Conservation (phyloP, 2,113 vertebrate genomes). For the Orientallactaga bullata region DNA sequence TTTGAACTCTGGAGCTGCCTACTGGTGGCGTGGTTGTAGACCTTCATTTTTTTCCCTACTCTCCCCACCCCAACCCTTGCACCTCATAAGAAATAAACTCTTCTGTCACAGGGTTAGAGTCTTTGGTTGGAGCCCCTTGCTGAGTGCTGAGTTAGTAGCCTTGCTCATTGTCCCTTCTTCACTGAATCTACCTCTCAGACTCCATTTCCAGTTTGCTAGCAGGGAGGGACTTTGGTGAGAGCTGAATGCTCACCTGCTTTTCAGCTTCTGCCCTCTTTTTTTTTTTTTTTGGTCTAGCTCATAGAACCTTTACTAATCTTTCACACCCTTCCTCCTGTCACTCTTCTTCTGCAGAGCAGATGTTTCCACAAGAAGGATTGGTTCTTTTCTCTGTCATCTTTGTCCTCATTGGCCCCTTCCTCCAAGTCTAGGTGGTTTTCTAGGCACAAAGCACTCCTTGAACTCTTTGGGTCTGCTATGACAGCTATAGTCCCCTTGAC, state of each 20-base stretch:
- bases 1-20: background rate
- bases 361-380: fast-evolving
- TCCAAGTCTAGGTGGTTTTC: fast-evolving
- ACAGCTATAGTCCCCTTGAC: fast-evolving
- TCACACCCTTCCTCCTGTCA: fast-evolving
- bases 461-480: fast-evolving
- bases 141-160: background rate
- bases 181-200: background rate
- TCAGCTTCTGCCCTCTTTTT: background rate
- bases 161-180: no score
- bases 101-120: background rate
- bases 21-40: fast-evolving
- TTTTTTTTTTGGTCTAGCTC: no score
- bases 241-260: background rate
- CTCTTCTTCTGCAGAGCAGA: background rate
- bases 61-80: fast-evolving
- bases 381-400: background rate
- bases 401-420: fast-evolving
- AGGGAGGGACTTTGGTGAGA: fast-evolving
- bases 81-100: background rate
- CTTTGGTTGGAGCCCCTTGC: no score
- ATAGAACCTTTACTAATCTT: fast-evolving
- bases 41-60: background rate
- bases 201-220: fast-evolving
- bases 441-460: background rate